phyloP scores from a whole-genome alignment of 2,888 invertebrate species.

The Mesochorus sp. region DNA sequence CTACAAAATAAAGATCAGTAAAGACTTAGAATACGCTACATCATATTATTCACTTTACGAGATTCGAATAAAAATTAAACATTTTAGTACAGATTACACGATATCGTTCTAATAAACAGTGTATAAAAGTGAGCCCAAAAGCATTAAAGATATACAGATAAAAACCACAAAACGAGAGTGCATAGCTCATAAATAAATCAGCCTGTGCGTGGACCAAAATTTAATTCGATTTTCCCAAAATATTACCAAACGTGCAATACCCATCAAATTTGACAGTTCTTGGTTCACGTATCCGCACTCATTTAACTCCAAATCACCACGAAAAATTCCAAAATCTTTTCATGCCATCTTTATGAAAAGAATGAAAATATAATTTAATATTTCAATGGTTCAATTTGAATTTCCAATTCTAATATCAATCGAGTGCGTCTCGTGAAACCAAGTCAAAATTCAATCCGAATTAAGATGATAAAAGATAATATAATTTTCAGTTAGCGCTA shows the following conservation, averaged over 20 bases:
- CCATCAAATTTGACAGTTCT: constrained; percentile 30
- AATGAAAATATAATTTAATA: background rate
- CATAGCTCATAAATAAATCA: constrained; percentile 10
- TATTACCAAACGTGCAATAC: constrained; percentile 52
- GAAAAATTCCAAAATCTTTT: background rate
- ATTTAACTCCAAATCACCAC: background rate
- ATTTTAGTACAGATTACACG: background rate
- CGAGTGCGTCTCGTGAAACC: constrained; percentile 21
- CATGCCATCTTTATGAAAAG: background rate
- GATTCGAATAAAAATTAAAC: background rate
- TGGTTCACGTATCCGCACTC: constrained; percentile 18
- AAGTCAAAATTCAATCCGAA: constrained; percentile 42
- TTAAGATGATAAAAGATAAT: background rate
- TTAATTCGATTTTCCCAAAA: constrained; percentile 1
- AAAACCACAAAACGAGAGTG: constrained; percentile 25
- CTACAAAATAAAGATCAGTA: constrained; percentile 21
- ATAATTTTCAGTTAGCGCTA: constrained; percentile 44
- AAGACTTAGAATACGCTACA: background rate
- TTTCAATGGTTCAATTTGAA: background rate
- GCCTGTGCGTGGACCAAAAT: background rate
- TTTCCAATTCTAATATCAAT: background rate
- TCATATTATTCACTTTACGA: constrained; percentile 1
- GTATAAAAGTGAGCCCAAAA: constrained; percentile 32
- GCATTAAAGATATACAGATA: constrained; percentile 25
- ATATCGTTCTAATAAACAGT: background rate